Evolutionary conservation across 2,797 vertebrate species (phyloP).

Genomic region (Liasis olivaceus): DNA sequence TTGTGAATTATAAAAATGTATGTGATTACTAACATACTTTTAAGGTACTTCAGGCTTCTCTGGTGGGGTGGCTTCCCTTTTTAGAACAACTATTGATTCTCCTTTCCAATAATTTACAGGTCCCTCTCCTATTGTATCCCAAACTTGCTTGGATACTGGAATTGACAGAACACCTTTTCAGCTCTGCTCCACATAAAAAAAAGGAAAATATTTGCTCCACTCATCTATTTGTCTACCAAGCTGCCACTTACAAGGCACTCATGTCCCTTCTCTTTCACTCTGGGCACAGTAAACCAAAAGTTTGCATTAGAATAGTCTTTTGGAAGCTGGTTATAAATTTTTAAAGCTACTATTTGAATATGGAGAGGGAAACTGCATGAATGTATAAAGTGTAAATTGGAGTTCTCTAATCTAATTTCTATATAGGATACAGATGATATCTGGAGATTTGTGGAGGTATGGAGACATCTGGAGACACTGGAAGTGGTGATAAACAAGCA

Average conservation of each 20-base stretch:
- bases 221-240: not conserved
- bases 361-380: not conserved
- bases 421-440: not conserved
- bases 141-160: not conserved
- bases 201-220: not conserved
- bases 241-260: not conserved
- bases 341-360: not conserved
- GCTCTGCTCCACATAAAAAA: not conserved
- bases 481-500: not conserved
- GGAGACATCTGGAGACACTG: not conserved
- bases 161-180: not conserved
- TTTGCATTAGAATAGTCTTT: not conserved
- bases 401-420: not conserved
- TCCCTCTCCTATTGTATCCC: not conserved
- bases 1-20: not conserved
- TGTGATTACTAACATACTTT: not conserved
- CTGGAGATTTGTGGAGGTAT: not conserved
- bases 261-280: not conserved
- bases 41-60: not conserved
- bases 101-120: not conserved
- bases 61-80: not conserved
- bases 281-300: not conserved
- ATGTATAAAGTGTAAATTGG: not conserved
- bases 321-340: not conserved
- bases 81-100: not conserved